Evolutionary conservation across 2,113 vertebrate species (phyloP), one percentile per base, ranked within the genome.

Genomic region (Columbina picui): DNA sequence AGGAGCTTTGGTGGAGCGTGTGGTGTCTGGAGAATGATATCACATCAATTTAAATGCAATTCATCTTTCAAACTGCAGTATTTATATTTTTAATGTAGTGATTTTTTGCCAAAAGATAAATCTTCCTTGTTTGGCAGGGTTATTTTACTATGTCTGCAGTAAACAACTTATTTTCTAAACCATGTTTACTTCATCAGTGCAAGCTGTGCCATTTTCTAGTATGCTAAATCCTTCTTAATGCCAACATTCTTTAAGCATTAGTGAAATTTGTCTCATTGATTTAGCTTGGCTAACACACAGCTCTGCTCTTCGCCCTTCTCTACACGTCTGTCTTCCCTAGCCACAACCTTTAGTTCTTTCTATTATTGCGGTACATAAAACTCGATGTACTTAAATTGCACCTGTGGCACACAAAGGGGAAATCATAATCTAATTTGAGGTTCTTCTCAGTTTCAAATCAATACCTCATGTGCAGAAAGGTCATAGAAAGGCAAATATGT

Each of bases 391-490:
- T 77, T 30, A 67, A 83, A 59, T 59, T 91, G 71, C 87, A 86
- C 92, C 87, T 95, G 82, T 91, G 79, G 53, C 43, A 67, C 68
- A 80, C 71, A 47, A 67, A 93, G 67, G 50, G 75, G 78, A 91
- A 93, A 83, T 95, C 25, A 21, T 61, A 49, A 67, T 87, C 74
- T 90, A 50, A 93, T 79, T 74, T 82, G 75, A 83, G 68, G 59
- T 65, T 34, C 26, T 84, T 76, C 49, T 81, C 71, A 9, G 79
- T 85, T 94, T 86, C 85, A 75, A 27, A 89, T 96, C 71, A 80
- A 89, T 95, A 89, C 64, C n/a, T 68, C 19, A 22, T 81, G 60
- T 74, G 19, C 74, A 63, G 84, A 60, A 89, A 39, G 56, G 16
- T 61, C 63, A 38, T 22, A 41, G 65, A 63, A 89, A 73, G 59